A percentile compares a stretch with the other conserved stretches of the same genome.
Evolutionary conservation across 2,888 invertebrate species (phyloP).

Genomic region (Sisyra nigra): DNA sequence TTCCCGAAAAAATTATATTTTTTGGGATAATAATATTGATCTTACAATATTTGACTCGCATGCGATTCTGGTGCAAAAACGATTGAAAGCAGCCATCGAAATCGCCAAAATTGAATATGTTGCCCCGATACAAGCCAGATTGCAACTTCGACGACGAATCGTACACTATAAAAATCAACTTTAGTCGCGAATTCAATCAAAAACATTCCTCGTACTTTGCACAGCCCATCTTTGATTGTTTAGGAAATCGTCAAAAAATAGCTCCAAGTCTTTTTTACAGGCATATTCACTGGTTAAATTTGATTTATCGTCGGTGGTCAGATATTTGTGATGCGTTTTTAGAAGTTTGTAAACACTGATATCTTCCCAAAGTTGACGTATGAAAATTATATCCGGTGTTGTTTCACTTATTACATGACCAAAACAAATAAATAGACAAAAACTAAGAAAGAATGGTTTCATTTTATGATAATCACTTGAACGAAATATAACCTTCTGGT

Average conservation of each 20-base stretch:
- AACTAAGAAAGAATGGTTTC: too few relatives aligned
- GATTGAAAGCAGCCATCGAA: background rate
- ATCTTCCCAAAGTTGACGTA: background rate
- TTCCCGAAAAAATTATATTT: background rate
- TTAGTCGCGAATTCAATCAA: too few relatives aligned
- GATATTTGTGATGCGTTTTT: background rate
- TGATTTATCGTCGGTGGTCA: background rate
- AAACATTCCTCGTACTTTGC: background rate
- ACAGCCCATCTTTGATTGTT: background rate
- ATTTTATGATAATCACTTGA: too few relatives aligned
- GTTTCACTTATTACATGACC: too few relatives aligned
- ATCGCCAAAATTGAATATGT: background rate
- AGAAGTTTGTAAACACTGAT: background rate
- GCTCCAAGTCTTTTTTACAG: background rate
- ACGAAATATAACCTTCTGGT: too few relatives aligned
- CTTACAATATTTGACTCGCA: slow-evolving; percentile 1
- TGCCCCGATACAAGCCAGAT: background rate
- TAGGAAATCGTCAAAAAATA: background rate
- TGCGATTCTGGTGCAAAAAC: background rate
- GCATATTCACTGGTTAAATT: background rate
- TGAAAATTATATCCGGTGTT: too few relatives aligned
- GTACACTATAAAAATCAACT: too few relatives aligned
- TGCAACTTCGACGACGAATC: background rate
- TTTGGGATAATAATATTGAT: background rate
- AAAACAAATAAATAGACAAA: too few relatives aligned